These are phyloP conservation scores for Synergus itoensis DNA, from an alignment of 2,888 invertebrate genomes.

Conservation along the genomic window DNA sequence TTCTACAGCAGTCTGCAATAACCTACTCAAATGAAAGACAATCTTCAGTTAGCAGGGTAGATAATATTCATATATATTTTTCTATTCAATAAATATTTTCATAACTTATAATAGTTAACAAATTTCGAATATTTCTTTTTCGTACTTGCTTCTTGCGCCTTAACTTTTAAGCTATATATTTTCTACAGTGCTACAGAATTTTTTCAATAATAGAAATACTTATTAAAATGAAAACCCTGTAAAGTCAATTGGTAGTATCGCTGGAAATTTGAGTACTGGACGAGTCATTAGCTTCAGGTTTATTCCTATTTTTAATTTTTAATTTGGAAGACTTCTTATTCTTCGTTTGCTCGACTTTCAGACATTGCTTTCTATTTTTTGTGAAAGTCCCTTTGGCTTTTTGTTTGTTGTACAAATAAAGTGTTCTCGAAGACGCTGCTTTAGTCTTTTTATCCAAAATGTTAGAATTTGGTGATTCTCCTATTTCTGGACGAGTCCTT, in stretches of 20 bases:
- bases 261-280: slow-evolving; percentile 23
- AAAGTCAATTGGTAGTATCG: slow-evolving; percentile 9
- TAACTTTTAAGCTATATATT: not conserved
- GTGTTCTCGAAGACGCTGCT: slow-evolving; percentile 45
- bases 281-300: not conserved
- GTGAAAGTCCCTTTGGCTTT: slow-evolving; percentile 56
- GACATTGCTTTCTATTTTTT: slow-evolving; percentile 55
- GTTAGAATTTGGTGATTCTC: slow-evolving; percentile 60
- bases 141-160: not conserved
- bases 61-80: not conserved
- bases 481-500: slow-evolving; percentile 63
- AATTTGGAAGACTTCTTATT: slow-evolving; percentile 60
- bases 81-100: slow-evolving; percentile 19
- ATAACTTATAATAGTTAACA: not conserved
- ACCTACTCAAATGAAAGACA: slow-evolving; percentile 14
- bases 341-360: slow-evolving; percentile 61
- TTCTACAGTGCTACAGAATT: not conserved
- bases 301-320: slow-evolving; percentile 54
- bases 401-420: slow-evolving; percentile 61
- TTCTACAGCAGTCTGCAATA: slow-evolving; percentile 2
- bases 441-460: slow-evolving; percentile 33
- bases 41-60: not conserved
- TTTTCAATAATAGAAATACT: not conserved
- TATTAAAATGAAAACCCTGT: not conserved
- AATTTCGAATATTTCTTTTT: not conserved